Evolutionary conservation across 2,113 vertebrate genomes (phyloP).

Genomic region (Nettapus auritus): DNA sequence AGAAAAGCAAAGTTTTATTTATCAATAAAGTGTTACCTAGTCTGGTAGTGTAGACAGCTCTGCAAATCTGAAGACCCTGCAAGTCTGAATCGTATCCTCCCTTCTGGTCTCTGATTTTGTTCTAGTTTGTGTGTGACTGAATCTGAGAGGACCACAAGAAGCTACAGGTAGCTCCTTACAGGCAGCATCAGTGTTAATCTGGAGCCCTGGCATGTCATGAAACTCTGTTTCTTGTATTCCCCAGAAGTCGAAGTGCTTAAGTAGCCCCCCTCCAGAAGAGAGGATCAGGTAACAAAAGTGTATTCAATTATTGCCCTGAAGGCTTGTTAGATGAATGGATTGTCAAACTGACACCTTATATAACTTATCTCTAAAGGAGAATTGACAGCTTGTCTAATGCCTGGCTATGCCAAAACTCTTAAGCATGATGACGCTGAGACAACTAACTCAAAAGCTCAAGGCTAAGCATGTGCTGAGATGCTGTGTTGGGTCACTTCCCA

Average conservation of each 20-base stretch:
- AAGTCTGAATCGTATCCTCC: not conserved
- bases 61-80: too few relatives aligned
- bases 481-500: not conserved
- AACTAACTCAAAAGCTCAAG: not conserved
- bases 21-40: not conserved
- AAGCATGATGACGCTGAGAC: not conserved
- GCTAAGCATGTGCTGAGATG: not conserved
- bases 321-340: not conserved
- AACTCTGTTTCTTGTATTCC: not conserved
- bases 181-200: not conserved
- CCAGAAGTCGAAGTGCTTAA: not conserved
- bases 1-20: not conserved
- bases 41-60: not conserved
- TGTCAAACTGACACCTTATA: not conserved
- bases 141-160: not conserved
- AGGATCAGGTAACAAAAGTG: not conserved
- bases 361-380: not conserved
- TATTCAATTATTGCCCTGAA: not conserved
- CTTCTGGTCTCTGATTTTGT: not conserved
- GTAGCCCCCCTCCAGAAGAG: not conserved
- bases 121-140: not conserved
- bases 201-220: not conserved
- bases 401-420: not conserved
- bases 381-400: not conserved
- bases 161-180: not conserved